Evolutionary conservation across 2,797 vertebrate genomes (phyloP).

Genomic region (Sebastes melanostomus): DNA sequence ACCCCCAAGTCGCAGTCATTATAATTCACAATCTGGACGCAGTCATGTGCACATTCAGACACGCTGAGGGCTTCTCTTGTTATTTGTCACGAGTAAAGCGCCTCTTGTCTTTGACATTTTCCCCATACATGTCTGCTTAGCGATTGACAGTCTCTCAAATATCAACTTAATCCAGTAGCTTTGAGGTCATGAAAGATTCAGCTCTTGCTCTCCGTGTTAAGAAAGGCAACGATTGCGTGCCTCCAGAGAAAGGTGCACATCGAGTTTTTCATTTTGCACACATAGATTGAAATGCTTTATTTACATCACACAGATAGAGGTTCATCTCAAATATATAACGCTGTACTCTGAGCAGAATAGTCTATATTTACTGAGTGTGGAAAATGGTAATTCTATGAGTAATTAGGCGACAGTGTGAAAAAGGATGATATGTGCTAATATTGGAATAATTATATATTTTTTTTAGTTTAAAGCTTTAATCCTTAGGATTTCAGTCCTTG

Average conservation of each 20-base stretch:
- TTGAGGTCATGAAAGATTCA: slow-evolving; percentile 53
- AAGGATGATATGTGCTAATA: neutral
- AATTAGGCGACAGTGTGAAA: neutral
- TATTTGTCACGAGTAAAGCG: slow-evolving; percentile 31
- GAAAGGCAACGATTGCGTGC: slow-evolving; percentile 27
- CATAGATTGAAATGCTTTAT: neutral
- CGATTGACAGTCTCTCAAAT: slow-evolving; percentile 45
- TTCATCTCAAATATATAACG: neutral
- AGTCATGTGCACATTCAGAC: slow-evolving; percentile 17
- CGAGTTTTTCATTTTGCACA: slow-evolving; percentile 2
- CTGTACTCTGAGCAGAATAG: neutral
- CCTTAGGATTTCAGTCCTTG: neutral
- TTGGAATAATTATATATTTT: neutral
- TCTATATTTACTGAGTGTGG: neutral
- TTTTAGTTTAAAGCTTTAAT: neutral
- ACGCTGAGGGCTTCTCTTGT: slow-evolving; percentile 7
- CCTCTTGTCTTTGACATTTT: slow-evolving; percentile 56
- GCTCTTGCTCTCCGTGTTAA: neutral
- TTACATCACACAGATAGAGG: neutral
- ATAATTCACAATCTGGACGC: slow-evolving; percentile 9
- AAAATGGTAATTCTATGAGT: neutral
- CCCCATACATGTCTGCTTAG: slow-evolving; percentile 19
- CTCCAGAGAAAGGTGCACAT: neutral
- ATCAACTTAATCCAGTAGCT: slow-evolving; percentile 50
- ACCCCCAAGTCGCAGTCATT: slow-evolving; percentile 5